Percentiles rank a stretch among this genome's conserved stretches.
Conservation (phyloP, 2,113 vertebrate species). For the Hydrolagus affinis region DNA sequence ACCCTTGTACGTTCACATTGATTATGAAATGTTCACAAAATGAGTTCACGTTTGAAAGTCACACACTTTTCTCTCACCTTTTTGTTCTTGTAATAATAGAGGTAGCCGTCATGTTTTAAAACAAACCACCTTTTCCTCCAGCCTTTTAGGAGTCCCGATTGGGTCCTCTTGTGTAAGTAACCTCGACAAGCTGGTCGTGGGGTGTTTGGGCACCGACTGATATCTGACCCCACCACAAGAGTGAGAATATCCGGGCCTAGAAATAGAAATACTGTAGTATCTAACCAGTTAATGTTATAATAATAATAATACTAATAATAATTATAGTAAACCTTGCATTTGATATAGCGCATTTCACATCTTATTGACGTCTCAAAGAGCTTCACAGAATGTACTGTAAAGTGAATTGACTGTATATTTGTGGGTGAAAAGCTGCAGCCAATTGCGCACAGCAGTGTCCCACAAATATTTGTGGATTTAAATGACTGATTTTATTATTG, state of each 20-base stretch:
- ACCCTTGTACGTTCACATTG: no score
- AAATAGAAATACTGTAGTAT: background rate
- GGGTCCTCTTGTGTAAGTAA: constrained; percentile 79
- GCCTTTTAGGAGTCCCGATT: constrained; percentile 72
- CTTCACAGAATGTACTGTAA: no score
- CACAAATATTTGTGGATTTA: no score
- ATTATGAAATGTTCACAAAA: background rate
- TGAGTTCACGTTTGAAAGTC: background rate
- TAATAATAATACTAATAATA: no score
- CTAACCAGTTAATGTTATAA: background rate
- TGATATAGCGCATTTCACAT: no score
- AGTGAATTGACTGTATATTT: no score
- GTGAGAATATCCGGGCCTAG: constrained; percentile 72
- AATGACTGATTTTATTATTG: no score
- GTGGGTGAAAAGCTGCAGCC: no score
- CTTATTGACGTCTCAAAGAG: no score
- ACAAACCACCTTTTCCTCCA: constrained; percentile 93
- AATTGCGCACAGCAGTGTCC: no score
- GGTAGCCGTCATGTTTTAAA: constrained; percentile 68
- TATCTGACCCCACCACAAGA: constrained; percentile 77
- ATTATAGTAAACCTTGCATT: no score
- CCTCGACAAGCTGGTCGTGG: constrained; percentile 72
- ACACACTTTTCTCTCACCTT: constrained; percentile 57
- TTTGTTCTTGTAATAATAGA: constrained; percentile 79
- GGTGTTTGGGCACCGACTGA: constrained; percentile 68